These are phyloP conservation scores for Aelia acuminata DNA, from an alignment of 2,888 invertebrate genomes.

Conservation along the genomic window DNA sequence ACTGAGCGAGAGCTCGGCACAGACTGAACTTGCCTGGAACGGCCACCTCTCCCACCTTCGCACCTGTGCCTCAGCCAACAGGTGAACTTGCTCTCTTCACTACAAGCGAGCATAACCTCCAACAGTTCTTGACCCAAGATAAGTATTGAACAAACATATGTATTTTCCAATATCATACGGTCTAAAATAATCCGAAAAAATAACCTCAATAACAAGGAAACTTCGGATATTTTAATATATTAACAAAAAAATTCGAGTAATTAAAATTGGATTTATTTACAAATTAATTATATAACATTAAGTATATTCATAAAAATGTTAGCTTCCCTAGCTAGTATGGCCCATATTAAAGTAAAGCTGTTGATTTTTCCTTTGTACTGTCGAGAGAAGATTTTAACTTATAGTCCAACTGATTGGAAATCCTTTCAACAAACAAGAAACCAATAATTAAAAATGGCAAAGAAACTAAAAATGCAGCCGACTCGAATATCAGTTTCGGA, in stretches of 20 bases:
- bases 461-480: slow-evolving; percentile 79
- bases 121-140: neutral
- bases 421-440: slow-evolving; percentile 75
- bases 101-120: neutral
- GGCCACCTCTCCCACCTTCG: neutral
- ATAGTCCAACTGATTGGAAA: slow-evolving; percentile 73
- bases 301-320: neutral
- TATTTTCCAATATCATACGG: neutral
- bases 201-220: neutral
- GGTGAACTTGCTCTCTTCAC: neutral
- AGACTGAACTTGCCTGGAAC: neutral
- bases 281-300: neutral
- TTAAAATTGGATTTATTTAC: neutral
- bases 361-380: neutral
- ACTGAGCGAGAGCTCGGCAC: slow-evolving; percentile 35
- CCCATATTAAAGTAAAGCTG: neutral
- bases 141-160: neutral
- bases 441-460: slow-evolving; percentile 75
- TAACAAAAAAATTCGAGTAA: neutral
- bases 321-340: neutral
- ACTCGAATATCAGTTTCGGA: slow-evolving; percentile 93
- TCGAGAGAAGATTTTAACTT: neutral
- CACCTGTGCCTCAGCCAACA: slow-evolving; percentile 38
- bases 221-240: neutral
- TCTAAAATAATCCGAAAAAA: neutral